Conservation (phyloP, 1,140 invertebrate species). For the Drosophila nigromelanica region DNA sequence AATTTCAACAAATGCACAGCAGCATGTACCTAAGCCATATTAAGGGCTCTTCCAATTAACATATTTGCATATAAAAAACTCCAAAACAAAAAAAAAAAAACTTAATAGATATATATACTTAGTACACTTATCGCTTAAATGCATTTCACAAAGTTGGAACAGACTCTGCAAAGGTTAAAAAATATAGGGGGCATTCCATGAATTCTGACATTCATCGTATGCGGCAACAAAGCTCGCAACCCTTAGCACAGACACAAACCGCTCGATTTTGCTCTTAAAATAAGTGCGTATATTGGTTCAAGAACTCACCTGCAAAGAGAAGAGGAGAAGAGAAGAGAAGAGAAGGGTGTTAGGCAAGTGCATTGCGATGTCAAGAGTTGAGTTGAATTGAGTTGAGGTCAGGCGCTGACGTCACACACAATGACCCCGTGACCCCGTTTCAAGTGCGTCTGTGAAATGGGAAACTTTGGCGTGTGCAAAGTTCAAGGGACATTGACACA, state of each 20-base stretch:
- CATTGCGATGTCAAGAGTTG: not conserved
- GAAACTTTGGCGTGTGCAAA: constrained; percentile 20
- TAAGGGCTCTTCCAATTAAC: no score
- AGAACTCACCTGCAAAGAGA: constrained; percentile 70
- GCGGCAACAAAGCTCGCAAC: not conserved
- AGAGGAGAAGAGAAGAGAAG: constrained; percentile 6
- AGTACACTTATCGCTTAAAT: no score
- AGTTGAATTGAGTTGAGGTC: constrained; percentile 12
- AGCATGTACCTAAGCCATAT: no score
- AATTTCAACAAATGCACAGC: no score
- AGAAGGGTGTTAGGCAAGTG: constrained; percentile 26
- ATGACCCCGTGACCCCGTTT: constrained; percentile 60
- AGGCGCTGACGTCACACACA: constrained; percentile 50
- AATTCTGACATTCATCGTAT: not conserved
- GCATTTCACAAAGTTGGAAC: not conserved
- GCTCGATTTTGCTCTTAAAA: constrained; percentile 26
- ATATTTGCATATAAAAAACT: no score
- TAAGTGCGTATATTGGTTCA: not conserved
- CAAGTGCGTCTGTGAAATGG: constrained; percentile 4
- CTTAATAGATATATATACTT: no score
- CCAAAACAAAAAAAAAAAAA: no score
- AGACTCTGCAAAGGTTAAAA: not conserved
- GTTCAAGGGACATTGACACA: constrained; percentile 55
- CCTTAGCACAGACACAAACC: constrained; percentile 46
- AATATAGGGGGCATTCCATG: no score